Conservation (phyloP, 1,140 invertebrate genomes). For the Heliothis virescens region DNA sequence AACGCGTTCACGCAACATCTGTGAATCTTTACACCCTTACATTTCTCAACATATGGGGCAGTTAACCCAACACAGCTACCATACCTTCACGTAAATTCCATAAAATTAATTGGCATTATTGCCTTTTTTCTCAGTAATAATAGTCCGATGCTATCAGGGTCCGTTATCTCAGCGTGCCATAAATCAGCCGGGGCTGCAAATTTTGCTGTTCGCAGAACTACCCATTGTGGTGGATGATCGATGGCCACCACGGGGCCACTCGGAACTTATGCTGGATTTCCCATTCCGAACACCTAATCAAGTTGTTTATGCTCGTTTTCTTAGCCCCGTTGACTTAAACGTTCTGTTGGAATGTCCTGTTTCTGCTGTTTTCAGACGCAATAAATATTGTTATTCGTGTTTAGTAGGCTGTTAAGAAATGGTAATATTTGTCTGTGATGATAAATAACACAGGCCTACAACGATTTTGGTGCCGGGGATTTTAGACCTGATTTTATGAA, state of each 20-base stretch:
- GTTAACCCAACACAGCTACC: constrained; percentile 19
- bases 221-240: constrained; percentile 57
- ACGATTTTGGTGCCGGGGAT: no score
- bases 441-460: no score
- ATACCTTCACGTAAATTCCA: constrained; percentile 37
- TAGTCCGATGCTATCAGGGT: constrained; percentile 33
- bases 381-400: neutral
- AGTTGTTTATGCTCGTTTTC: constrained; percentile 29
- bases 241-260: constrained; percentile 49
- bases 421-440: neutral
- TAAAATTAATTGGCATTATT: constrained; percentile 40
- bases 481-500: no score
- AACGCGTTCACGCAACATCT: no score
- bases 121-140: constrained; percentile 41
- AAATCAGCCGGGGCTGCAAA: constrained; percentile 67
- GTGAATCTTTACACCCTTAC: no score
- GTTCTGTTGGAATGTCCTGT: neutral
- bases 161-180: constrained; percentile 51
- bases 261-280: neutral
- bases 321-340: neutral
- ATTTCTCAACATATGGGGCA: no score
- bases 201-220: constrained; percentile 58
- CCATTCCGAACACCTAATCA: constrained; percentile 10
- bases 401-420: neutral
- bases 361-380: neutral